Percentiles rank a stretch among this genome's conserved stretches.
These are phyloP conservation scores for Toxotes jaculatrix DNA, from an alignment of 2,113 vertebrate genomes.

Conservation along the genomic window DNA sequence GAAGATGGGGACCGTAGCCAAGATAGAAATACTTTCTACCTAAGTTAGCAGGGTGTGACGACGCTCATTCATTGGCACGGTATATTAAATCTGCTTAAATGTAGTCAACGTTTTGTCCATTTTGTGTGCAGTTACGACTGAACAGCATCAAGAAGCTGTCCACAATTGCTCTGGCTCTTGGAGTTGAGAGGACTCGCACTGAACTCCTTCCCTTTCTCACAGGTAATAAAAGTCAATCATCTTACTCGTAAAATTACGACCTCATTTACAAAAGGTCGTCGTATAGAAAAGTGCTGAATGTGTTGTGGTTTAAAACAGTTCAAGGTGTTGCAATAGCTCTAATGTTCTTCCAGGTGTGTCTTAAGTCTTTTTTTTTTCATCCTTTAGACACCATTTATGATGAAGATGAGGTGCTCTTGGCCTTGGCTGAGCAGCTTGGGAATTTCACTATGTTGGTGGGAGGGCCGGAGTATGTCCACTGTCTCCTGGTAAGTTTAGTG, in stretches of 20 bases:
- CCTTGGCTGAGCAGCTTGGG: constrained; percentile 92
- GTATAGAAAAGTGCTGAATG: background rate
- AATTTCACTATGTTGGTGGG: constrained; percentile 93
- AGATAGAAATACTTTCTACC: background rate
- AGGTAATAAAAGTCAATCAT: constrained; percentile 76
- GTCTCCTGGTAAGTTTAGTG: constrained; percentile 87
- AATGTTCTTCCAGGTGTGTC: background rate
- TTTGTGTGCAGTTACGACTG: constrained; percentile 85
- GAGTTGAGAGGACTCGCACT: constrained; percentile 91
- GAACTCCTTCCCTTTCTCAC: constrained; percentile 93
- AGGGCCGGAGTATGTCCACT: constrained; percentile 92
- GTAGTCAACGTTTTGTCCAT: background rate
- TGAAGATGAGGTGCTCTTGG: constrained; percentile 93
- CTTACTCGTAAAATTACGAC: background rate
- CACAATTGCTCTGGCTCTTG: constrained; percentile 91
- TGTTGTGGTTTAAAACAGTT: background rate
- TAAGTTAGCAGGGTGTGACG: background rate
- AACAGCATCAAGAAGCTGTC: constrained; percentile 95
- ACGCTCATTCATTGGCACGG: background rate
- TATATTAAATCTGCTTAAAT: background rate
- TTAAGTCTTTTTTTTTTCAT: background rate
- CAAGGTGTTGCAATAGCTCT: background rate
- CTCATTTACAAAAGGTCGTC: background rate
- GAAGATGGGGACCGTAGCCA: too few species aligned
- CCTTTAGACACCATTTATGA: constrained; percentile 92